A percentile compares a stretch with the other conserved stretches of the same genome.
phyloP scores from a whole-genome alignment of 2,113 vertebrate genomes.

The Semicossyphus pulcher region DNA sequence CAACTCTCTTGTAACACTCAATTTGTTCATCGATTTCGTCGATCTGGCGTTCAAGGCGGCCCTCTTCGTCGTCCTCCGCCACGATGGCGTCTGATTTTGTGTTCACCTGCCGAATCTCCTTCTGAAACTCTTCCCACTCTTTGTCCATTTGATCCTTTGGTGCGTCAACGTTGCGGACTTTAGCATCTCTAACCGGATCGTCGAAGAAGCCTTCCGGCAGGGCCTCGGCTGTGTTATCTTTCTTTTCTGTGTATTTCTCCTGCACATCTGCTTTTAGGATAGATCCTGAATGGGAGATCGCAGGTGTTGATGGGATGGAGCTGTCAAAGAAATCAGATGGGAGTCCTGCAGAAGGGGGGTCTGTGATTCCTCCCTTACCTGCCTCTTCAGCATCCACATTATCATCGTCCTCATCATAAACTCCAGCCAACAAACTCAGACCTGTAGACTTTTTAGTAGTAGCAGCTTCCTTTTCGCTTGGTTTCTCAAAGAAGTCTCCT shows the following conservation, averaged over 20 bases:
- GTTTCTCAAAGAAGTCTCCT: conserved; percentile 80
- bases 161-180: conserved; percentile 95
- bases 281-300: conserved; percentile 91
- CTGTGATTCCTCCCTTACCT: conserved; percentile 18
- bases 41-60: conserved; percentile 94
- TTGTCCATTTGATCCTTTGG: conserved; percentile 98
- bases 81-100: conserved; percentile 97
- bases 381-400: conserved; percentile 65
- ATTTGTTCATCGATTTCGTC: conserved; percentile 98
- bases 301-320: conserved; percentile 79
- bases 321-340: conserved; percentile 88
- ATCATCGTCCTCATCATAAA: conserved; percentile 83
- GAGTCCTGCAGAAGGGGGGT: conserved; percentile 52
- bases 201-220: conserved; percentile 98
- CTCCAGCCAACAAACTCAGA: conserved; percentile 83
- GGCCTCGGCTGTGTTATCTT: conserved; percentile 91
- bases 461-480: not conserved
- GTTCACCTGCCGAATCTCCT: conserved; percentile 95
- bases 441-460: conserved; percentile 57
- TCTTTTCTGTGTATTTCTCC: conserved; percentile 85
- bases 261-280: conserved; percentile 89
- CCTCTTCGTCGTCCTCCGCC: conserved; percentile 97
- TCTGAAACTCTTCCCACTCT: conserved; percentile 99
- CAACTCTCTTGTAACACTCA: conserved; percentile 92
- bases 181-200: conserved; percentile 94